phyloP scores from a whole-genome alignment of 2,888 invertebrate species.

The Quadroppia sp. region DNA sequence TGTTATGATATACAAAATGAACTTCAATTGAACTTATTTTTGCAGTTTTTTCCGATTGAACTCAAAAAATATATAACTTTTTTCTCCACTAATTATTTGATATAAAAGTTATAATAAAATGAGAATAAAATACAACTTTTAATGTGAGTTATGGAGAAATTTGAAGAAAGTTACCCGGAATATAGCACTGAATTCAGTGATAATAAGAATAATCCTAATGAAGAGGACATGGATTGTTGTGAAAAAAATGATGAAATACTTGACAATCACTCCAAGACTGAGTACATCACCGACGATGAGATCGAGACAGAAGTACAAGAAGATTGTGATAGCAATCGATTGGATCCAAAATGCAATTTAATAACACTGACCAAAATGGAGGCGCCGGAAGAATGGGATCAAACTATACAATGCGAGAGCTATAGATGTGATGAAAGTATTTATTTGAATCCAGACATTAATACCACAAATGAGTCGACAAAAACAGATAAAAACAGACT shows the following conservation, averaged over 20 bases:
- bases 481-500: not conserved
- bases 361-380: conserved; percentile 31
- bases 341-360: not conserved
- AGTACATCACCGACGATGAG: not conserved
- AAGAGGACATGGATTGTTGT: no score
- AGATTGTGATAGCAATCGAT: not conserved
- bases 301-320: not conserved
- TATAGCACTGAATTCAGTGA: not conserved
- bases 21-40: conserved; percentile 15
- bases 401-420: not conserved
- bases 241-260: not conserved
- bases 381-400: conserved; percentile 5
- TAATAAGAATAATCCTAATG: not conserved
- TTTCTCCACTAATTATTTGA: not conserved
- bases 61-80: not conserved
- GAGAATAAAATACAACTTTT: no score
- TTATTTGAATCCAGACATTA: conserved; percentile 7
- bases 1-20: conserved; percentile 3
- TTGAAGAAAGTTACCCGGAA: not conserved
- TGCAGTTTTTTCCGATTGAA: not conserved
- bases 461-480: not conserved
- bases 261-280: not conserved
- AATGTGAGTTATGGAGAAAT: not conserved
- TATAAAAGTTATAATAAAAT: no score
- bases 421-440: not conserved